Percentiles rank a stretch among this genome's conserved stretches.
Evolutionary conservation across 1,140 invertebrate genomes (phyloP).

Genomic region (Arion vulgaris): DNA sequence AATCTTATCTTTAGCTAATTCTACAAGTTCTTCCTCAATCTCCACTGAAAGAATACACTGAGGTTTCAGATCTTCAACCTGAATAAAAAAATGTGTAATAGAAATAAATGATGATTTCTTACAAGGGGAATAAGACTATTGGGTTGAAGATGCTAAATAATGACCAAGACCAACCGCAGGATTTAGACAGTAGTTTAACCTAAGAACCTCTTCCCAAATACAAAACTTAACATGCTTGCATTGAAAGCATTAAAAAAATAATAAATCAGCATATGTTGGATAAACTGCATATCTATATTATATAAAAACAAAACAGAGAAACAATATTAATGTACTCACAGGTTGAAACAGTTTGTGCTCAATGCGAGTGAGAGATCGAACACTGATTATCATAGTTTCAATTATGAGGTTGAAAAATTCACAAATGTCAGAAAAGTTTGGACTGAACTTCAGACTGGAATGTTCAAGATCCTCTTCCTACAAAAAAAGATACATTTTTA

Average conservation of each 20-base stretch:
- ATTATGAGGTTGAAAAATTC: constrained; percentile 68
- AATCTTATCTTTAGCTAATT: constrained; percentile 72
- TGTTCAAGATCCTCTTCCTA: constrained; percentile 63
- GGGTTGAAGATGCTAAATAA: too few relatives aligned
- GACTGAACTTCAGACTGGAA: constrained; percentile 61
- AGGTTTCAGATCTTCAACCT: constrained; percentile 58
- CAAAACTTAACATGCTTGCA: too few relatives aligned
- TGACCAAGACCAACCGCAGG: too few relatives aligned
- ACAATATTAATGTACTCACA: constrained; percentile 5
- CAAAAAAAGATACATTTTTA: not conserved
- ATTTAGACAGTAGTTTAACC: too few relatives aligned
- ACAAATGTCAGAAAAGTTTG: constrained; percentile 64
- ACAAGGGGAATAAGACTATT: too few relatives aligned
- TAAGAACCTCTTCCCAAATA: too few relatives aligned
- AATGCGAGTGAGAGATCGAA: constrained; percentile 61
- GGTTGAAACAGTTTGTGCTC: constrained; percentile 67
- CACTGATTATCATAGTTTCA: constrained; percentile 68
- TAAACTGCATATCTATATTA: too few relatives aligned
- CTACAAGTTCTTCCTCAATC: constrained; percentile 66
- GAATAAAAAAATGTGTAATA: too few relatives aligned
- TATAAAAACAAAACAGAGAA: too few relatives aligned
- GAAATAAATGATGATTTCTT: too few relatives aligned
- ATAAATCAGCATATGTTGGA: too few relatives aligned
- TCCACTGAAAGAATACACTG: constrained; percentile 60
- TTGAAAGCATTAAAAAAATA: too few relatives aligned